Evolutionary conservation across 2,797 vertebrate species (phyloP).

Genomic region (Alosa sapidissima): DNA sequence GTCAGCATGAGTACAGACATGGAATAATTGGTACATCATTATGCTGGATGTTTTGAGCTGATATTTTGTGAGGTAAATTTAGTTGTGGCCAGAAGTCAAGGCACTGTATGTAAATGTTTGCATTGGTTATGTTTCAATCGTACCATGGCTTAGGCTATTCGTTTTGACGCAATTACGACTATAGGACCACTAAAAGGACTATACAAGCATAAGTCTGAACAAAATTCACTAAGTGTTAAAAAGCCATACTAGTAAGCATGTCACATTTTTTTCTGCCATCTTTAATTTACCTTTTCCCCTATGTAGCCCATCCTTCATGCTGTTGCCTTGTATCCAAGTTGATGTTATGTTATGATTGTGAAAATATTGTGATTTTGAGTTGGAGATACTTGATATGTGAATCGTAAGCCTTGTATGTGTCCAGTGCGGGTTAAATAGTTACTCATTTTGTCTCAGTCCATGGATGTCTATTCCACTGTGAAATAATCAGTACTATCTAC

Average conservation of each 20-base stretch:
- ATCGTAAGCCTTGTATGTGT: constrained; percentile 44
- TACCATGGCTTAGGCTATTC: constrained; percentile 31
- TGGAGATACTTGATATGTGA: constrained; percentile 32
- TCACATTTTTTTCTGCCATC: not conserved
- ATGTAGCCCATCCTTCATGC: not conserved
- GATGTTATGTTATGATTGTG: too few relatives aligned
- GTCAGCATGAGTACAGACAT: constrained; percentile 69
- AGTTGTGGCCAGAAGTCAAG: constrained; percentile 15
- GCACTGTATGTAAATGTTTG: not conserved
- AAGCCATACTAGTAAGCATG: constrained; percentile 70
- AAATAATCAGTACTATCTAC: constrained; percentile 36
- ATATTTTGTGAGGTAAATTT: constrained; percentile 18
- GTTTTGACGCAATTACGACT: constrained; percentile 28
- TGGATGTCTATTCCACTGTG: constrained; percentile 43
- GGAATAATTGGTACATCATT: constrained; percentile 36
- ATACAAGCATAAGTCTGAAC: not conserved
- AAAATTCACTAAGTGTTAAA: constrained; percentile 56
- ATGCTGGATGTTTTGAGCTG: constrained; percentile 31
- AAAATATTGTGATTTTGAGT: constrained; percentile 47
- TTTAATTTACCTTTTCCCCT: not conserved
- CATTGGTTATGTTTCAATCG: constrained; percentile 27
- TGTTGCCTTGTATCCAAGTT: constrained; percentile 38
- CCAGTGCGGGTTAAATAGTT: constrained; percentile 24
- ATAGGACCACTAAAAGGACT: not conserved
- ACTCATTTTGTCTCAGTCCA: constrained; percentile 29